These are phyloP conservation scores for Horisme vitalbata DNA, from an alignment of 2,888 invertebrate genomes.

Conservation along the genomic window DNA sequence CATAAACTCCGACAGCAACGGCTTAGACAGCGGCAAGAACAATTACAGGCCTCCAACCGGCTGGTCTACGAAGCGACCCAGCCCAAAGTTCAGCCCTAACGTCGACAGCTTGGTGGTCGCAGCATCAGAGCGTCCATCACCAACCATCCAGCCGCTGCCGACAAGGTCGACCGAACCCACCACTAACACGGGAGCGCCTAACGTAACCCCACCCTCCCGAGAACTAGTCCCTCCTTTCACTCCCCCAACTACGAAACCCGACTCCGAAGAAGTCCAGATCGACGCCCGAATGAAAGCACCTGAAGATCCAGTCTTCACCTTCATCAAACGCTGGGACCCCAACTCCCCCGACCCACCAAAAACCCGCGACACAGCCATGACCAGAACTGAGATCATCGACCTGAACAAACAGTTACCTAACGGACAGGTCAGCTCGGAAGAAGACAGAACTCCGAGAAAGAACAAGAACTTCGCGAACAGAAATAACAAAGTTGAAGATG, in stretches of 20 bases:
- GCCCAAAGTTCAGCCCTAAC: conserved; percentile 27
- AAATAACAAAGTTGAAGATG: conserved; percentile 51
- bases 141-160: conserved; percentile 48
- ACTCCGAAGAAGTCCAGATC: conserved; percentile 48
- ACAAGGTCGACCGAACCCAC: conserved; percentile 17
- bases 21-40: conserved; percentile 65
- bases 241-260: conserved; percentile 48
- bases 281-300: conserved; percentile 37
- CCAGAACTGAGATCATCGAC: conserved; percentile 65
- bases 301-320: conserved; percentile 62
- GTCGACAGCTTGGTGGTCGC: conserved; percentile 46
- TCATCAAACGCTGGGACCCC: conserved; percentile 76
- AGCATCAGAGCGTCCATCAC: conserved; percentile 51
- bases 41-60: conserved; percentile 78
- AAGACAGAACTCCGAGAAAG: conserved; percentile 60
- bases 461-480: conserved; percentile 56
- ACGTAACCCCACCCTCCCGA: conserved; percentile 48
- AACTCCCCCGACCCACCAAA: conserved; percentile 62
- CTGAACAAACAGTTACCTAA: conserved; percentile 66
- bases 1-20: conserved; percentile 64
- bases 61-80: conserved; percentile 75
- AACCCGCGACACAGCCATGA: conserved; percentile 55
- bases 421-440: conserved; percentile 67
- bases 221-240: conserved; percentile 54
- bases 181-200: conserved; percentile 21